These are phyloP conservation scores for Pipistrellus pipistrellus DNA, from an alignment of 2,797 vertebrate species.

Conservation along the genomic window DNA sequence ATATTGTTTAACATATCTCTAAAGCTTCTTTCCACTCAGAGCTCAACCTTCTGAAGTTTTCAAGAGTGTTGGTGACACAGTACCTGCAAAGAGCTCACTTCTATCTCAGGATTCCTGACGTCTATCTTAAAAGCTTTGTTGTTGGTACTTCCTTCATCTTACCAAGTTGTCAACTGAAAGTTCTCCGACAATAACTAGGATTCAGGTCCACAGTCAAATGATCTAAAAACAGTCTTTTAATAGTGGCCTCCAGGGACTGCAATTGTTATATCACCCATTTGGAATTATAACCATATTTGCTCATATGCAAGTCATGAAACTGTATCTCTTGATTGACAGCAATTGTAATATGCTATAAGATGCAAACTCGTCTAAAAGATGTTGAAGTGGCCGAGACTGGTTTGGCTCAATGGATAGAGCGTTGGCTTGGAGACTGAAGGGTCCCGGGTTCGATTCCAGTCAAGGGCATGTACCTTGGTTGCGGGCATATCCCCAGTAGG, in stretches of 20 bases:
- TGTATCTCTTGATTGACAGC: neutral
- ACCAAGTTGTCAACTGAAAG: neutral
- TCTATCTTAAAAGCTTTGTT: neutral
- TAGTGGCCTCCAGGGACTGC: neutral
- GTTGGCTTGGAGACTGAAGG: no score
- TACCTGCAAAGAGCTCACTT: neutral
- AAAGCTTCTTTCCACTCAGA: neutral
- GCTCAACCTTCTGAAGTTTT: neutral
- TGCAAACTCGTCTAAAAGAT: neutral
- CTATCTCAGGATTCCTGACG: neutral
- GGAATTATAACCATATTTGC: neutral
- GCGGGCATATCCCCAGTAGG: no score
- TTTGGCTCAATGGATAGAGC: no score
- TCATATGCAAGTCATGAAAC: neutral
- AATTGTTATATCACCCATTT: neutral
- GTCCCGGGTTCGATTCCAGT: no score
- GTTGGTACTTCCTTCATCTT: neutral
- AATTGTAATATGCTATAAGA: neutral
- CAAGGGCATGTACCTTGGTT: no score
- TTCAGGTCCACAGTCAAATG: neutral
- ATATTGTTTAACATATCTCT: neutral
- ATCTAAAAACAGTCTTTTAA: neutral
- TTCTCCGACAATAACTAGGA: neutral
- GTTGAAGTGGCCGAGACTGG: no score
- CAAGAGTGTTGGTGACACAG: neutral